phyloP scores from a whole-genome alignment of 1,140 invertebrate genomes.

The Drosophila arawakana region DNA sequence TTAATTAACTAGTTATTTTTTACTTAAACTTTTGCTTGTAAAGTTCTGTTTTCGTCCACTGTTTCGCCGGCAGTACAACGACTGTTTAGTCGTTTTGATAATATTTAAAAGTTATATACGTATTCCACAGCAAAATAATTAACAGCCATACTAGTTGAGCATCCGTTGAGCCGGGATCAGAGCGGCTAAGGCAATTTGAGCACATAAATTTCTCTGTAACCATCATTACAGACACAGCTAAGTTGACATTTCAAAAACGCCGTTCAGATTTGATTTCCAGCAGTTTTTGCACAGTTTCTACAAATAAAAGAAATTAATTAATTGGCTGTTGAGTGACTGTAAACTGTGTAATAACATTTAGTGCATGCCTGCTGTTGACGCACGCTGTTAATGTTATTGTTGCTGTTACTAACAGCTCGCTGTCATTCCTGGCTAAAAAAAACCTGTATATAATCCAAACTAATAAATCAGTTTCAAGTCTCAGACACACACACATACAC shows the following conservation, averaged over 20 bases:
- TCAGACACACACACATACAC: background rate
- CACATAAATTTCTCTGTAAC: constrained; percentile 35
- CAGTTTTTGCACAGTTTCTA: background rate
- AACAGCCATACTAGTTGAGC: constrained; percentile 14
- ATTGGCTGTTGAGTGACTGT: background rate
- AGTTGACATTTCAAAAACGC: constrained; percentile 45
- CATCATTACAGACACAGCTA: constrained; percentile 48
- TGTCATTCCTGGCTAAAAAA: constrained; percentile 4
- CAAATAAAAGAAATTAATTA: background rate
- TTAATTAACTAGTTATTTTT: no score
- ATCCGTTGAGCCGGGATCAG: constrained; percentile 23
- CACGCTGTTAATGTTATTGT: constrained; percentile 4
- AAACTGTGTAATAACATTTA: constrained; percentile 15
- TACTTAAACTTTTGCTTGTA: no score
- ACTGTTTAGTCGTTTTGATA: constrained; percentile 6
- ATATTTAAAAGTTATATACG: constrained; percentile 46
- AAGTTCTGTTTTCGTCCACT: no score
- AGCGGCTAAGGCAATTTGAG: constrained; percentile 19
- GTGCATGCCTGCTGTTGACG: background rate
- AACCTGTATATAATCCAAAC: constrained; percentile 8
- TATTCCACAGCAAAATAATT: constrained; percentile 41
- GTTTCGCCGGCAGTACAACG: no score
- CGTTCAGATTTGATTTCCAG: background rate
- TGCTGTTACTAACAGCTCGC: constrained; percentile 1
- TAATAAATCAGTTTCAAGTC: background rate